Evolutionary conservation across 1,140 invertebrate genomes (phyloP), one percentile per base, ranked within the genome.

Genomic region (Aphidius gifuensis): DNA sequence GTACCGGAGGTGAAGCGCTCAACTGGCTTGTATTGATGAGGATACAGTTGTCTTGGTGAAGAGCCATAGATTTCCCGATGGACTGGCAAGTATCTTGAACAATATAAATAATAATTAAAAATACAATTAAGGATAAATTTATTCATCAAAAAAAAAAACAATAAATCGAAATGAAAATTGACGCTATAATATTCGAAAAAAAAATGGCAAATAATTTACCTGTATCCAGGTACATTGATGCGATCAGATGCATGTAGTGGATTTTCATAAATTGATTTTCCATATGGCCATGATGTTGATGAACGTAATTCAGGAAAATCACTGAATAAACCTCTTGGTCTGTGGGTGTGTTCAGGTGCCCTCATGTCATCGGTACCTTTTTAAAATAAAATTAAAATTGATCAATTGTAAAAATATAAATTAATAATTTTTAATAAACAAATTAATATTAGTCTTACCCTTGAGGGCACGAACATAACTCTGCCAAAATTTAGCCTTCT

Each of bases 401-500:
- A 43, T 42, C n/a, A 42, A 9, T 44, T 44, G 3, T 11, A 21
- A 11, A 3, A 38, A 39, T 9, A 7, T 49, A 11, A 46, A 9
- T 9, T 16, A 58, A 40, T 8, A 40, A 56, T 16, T 46, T 38
- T 38, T 50, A 8, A 50, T 32, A 6, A 50, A 46, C 5, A 57
- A 54, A 61, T 43, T 64, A 71, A 16, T 16, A 16, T 16, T 32
- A 32, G 23, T 3, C 23, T 84, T 83, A 94, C 91, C 91, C 88
- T 93, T 93, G 69, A 93, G 84, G 81, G 91, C 92, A 80, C 91
- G 87, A 79, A 93, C 91, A 78, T 92, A 94, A 72, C 91, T 92
- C 81, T 93, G 91, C 91, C 91, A 94, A 83, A 93, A 94, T 84
- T 89, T 93, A 75, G 91, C 92, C 83, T 93, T 94, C 83, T 91